Evolutionary conservation across 2,888 invertebrate species (phyloP).

Genomic region (Glaucopsyche alexis): DNA sequence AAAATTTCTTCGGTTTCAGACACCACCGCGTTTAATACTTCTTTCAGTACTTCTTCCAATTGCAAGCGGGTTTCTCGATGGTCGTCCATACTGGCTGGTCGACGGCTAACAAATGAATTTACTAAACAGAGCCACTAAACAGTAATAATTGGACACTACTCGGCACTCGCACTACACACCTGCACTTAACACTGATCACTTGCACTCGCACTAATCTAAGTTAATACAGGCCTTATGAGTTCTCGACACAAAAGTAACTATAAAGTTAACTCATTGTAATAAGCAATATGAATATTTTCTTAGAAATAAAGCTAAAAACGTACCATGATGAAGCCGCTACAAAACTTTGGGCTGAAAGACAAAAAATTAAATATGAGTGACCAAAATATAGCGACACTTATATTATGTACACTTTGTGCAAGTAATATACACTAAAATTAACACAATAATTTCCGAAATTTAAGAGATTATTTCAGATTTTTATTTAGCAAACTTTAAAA

Average conservation of each 20-base stretch:
- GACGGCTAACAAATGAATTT: too few species aligned
- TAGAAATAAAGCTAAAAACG: slow-evolving; percentile 35
- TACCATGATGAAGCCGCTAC: slow-evolving; percentile 56
- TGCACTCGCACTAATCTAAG: too few species aligned
- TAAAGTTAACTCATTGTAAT: background rate
- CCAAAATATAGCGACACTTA: slow-evolving; percentile 30
- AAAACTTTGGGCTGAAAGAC: slow-evolving; percentile 49
- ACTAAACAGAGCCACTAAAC: too few species aligned
- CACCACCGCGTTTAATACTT: too few species aligned
- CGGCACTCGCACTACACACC: too few species aligned
- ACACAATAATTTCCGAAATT: background rate
- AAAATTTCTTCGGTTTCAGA: too few species aligned
- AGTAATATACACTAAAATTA: background rate
- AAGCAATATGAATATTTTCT: background rate
- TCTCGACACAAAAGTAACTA: background rate
- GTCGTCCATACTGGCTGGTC: too few species aligned
- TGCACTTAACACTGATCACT: too few species aligned
- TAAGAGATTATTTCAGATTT: slow-evolving; percentile 45
- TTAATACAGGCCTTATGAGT: too few species aligned
- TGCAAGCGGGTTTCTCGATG: too few species aligned
- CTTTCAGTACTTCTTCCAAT: too few species aligned
- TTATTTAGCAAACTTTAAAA: slow-evolving; percentile 31
- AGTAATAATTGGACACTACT: too few species aligned
- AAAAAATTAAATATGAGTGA: slow-evolving; percentile 33
- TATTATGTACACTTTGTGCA: background rate